Evolutionary conservation across 2,888 invertebrate genomes (phyloP).

Genomic region (Dynastes tityus): DNA sequence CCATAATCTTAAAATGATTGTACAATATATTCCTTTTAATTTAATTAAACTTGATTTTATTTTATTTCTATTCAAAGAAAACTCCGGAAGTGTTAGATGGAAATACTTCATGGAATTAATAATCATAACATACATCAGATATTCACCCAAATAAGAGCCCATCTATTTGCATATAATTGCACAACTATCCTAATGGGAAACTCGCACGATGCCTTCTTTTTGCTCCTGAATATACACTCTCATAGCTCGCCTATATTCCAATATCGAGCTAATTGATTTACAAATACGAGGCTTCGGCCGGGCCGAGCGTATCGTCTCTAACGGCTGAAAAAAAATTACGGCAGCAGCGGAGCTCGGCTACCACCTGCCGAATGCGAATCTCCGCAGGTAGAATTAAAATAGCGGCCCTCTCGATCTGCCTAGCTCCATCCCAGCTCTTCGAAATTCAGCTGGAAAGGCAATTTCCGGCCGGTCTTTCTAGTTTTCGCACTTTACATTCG

Average conservation of each 20-base stretch:
- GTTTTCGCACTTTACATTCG: constrained; percentile 32
- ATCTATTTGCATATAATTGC: too few relatives aligned
- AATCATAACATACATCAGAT: too few relatives aligned
- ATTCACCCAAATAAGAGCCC: too few relatives aligned
- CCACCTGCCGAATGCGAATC: constrained; percentile 9
- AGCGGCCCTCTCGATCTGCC: not conserved
- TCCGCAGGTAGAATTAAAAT: constrained; percentile 2
- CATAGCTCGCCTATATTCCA: not conserved
- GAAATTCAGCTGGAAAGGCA: constrained; percentile 27
- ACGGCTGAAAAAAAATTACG: not conserved
- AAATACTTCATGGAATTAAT: too few relatives aligned
- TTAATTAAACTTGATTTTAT: too few relatives aligned
- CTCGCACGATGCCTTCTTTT: not conserved
- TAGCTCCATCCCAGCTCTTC: not conserved
- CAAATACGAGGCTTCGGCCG: not conserved
- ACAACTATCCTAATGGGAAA: constrained; percentile 1
- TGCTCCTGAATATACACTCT: not conserved
- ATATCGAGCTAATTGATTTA: constrained; percentile 9
- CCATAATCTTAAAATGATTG: too few relatives aligned
- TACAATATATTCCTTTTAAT: too few relatives aligned
- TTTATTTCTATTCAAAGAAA: too few relatives aligned
- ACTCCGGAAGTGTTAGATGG: too few relatives aligned
- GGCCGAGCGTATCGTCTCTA: not conserved
- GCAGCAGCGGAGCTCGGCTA: not conserved
- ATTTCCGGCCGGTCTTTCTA: constrained; percentile 29